Base-by-base conservation (phyloP, 1,140 invertebrate genomes). In the Drosophila seguyi region DNA sequence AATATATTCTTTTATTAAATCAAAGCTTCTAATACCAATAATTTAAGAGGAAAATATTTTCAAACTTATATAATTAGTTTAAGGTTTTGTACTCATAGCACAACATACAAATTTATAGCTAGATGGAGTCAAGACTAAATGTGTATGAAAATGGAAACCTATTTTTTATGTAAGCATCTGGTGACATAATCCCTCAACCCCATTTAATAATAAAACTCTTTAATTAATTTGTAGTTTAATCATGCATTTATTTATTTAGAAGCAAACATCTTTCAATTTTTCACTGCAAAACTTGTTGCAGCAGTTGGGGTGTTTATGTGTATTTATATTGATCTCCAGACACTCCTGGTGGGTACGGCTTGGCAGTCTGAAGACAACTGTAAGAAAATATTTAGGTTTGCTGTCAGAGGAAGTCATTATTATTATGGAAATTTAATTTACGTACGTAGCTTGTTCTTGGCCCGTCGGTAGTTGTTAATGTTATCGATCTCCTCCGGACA, bases 181-280 rank as follows among this genome's bases (percentile, higher is more conserved):
- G 4, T 18, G 4, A 18, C 10, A 50, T 31, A 18, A 13, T 14
- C 6, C 27, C 6, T 5, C 4, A 27, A 0, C 18, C n/a, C 13
- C 13, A 10, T 11, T 36, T 16, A 0, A 22, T 13, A 56, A 22
- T 13, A 8, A 59, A 29, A 38, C 10, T 18, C 11, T 4, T 16
- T 0, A 16, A 18, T 36, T 34, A 22, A 27, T 31, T 18, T 47
- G n/a, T 36, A 22, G 44, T 29, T 31, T 18, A 22, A 57, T 41
- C 6, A 29, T 16, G 7, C 8, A 22, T 58, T 11, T 39, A 29
- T 72, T 48, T 69, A 69, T 72, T 76, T 76, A 76, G n/a, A 67
- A 47, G 18, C 72, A 76, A 20, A 67, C 41, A 47, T 75, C 74
- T 11, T 13, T 66, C 6, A 25, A 1, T 16, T 52, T 39, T 3